Conservation (phyloP, 2,113 vertebrate genomes). For the Drymodes brunneopygia region DNA sequence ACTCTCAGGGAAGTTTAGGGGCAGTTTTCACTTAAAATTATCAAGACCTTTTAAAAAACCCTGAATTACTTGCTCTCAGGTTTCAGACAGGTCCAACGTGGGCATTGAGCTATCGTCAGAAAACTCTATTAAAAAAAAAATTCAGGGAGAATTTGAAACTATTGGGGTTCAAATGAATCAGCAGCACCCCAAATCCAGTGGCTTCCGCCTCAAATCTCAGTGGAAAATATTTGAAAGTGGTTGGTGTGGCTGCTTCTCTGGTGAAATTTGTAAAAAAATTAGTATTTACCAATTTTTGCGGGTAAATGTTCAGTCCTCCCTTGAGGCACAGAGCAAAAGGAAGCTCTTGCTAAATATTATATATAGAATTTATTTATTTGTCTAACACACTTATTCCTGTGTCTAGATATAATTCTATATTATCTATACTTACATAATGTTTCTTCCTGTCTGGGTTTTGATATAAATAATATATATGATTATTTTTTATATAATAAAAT, state of each 20-base stretch:
- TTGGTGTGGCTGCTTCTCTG: neutral
- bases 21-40: neutral
- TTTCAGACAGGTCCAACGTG: accelerated
- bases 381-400: neutral
- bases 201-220: neutral
- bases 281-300: neutral
- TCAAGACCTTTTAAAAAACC: neutral
- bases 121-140: accelerated
- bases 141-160: accelerated
- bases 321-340: neutral
- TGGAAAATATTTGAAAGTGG: neutral
- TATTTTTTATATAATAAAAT: neutral
- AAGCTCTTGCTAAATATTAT: neutral
- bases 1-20: neutral
- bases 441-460: neutral
- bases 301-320: neutral
- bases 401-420: neutral
- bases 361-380: neutral
- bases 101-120: accelerated
- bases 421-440: neutral
- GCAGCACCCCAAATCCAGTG: neutral
- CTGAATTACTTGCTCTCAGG: neutral
- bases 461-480: neutral
- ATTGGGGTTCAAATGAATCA: neutral
- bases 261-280: neutral